Conservation (phyloP, 2,797 vertebrate species). For the Pagetopsis macropterus region DNA sequence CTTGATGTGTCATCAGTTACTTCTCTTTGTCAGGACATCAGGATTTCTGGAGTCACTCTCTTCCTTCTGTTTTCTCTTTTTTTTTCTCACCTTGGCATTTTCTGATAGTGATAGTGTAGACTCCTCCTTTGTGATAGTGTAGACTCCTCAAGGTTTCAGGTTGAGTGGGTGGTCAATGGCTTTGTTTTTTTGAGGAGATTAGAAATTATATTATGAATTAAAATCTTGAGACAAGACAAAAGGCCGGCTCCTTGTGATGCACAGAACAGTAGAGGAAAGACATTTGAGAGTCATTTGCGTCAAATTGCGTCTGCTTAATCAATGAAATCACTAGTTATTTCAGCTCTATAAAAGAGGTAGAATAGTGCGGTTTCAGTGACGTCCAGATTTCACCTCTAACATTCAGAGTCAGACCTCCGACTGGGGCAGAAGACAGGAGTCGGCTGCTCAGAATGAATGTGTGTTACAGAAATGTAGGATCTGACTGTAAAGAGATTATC, state of each 20-base stretch:
- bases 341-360: not conserved
- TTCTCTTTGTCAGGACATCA: constrained; percentile 24
- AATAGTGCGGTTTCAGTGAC: not conserved
- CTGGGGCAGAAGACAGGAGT: constrained; percentile 24
- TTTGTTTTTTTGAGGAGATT: constrained; percentile 34
- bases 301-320: not conserved
- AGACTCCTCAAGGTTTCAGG: constrained; percentile 41
- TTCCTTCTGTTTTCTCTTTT: constrained; percentile 9
- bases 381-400: constrained; percentile 14
- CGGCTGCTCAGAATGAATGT: constrained; percentile 11
- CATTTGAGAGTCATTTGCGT: not conserved
- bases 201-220: constrained; percentile 12
- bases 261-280: not conserved
- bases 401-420: constrained; percentile 35
- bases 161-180: constrained; percentile 7
- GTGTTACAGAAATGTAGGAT: constrained; percentile 5
- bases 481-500: not conserved
- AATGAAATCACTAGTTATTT: not conserved
- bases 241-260: constrained; percentile 6
- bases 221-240: not conserved
- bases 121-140: constrained; percentile 23
- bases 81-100: constrained; percentile 26
- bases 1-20: constrained; percentile 41
- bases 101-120: constrained; percentile 3
- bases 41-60: constrained; percentile 22